Evolutionary conservation across 2,888 invertebrate species (phyloP), one percentile per base, ranked within the genome.

Genomic region (Dryobota labecula): DNA sequence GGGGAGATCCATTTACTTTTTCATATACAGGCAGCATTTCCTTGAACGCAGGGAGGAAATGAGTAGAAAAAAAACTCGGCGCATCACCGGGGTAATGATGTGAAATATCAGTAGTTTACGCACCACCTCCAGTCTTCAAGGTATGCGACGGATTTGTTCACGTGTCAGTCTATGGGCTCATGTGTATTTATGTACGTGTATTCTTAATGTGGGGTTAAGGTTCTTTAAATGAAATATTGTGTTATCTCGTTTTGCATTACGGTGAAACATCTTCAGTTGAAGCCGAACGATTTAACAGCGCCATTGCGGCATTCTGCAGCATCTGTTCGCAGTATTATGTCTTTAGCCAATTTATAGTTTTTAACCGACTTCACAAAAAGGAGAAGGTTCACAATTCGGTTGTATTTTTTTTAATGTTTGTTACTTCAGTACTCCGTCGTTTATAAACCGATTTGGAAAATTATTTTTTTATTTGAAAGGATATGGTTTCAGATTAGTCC

Each of bases 21-120:
- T 78, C 69, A 67, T 43, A 61, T 5, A 69, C 30, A 58, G 68
- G 70, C 51, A 41, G 57, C 51, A 77, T 74, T 78, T 78, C 41
- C 58, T 58, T 43, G 27, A 38, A 51, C 47, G 51, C 15, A 62
- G 49, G 65, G 75, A 74, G 78, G 76, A 85, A 85, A 87, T 84
- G 80, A 69, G 63, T 62, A 73, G 67, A 80, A 79, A 71, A 73
- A 79, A 74, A 86, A 60, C 43, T 47, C 54, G 18, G 15, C 73
- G 71, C 82, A 76, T 84, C 78, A 69, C 70, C 60, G 84, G 47
- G 76, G 90, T 90, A 92, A 92, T 92, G 92, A 88, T 65, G 86
- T 73, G 92, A 86, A 85, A 89, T 92, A 92, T 92, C 92, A 86
- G 85, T 74, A 84, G 85, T 91, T 92, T 80, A 90, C 92, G 90